Base-by-base conservation (phyloP, 2,888 invertebrate genomes). In the Atrina japonica region DNA sequence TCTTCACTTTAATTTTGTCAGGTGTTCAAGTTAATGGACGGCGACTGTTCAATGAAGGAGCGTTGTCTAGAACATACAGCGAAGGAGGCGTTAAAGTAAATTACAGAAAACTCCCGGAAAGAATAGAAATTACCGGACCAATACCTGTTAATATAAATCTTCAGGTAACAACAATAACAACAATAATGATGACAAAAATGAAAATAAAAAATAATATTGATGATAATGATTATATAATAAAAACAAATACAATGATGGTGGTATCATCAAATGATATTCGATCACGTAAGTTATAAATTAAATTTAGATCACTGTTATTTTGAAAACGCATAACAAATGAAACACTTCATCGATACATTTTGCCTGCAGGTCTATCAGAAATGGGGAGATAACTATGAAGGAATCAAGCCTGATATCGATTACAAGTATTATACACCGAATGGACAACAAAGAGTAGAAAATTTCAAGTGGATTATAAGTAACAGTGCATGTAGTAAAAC, bases 351-450 rank as follows among this genome's bases (percentile, higher is more conserved):
- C n/a, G n/a, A n/a, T n/a, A n/a, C n/a, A n/a, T n/a, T n/a, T n/a
- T n/a, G 49, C 9, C 50, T 60, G n/a, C 63, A 84, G 84, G 85
- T 85, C n/a, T 85, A 77, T 68, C 75, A 78, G 29, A 56, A 78
- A 53, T 85, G 80, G 59, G 78, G 69, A 16, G 72, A 78, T 27
- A 71, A 52, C 0, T 81, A 80, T 64, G 60, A 70, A 3, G 79
- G 79, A 14, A 77, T 79, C 1, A 70, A 78, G 7, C 86, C 86
- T 18, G 80, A 84, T n/a, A 73, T 86, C 6, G 60, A 68, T 11
- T 86, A 77, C 56, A 81, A 81, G 29, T 86, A 83, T 61, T 77
- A 78, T 50, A 68, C 77, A 0, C 82, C 85, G 1, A 64, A 45
- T n/a, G 29, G 60, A 0, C 52, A 41, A 0, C 35, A 47, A 1